Conservation (phyloP, 2,113 vertebrate species). For the Plecotus auritus region DNA sequence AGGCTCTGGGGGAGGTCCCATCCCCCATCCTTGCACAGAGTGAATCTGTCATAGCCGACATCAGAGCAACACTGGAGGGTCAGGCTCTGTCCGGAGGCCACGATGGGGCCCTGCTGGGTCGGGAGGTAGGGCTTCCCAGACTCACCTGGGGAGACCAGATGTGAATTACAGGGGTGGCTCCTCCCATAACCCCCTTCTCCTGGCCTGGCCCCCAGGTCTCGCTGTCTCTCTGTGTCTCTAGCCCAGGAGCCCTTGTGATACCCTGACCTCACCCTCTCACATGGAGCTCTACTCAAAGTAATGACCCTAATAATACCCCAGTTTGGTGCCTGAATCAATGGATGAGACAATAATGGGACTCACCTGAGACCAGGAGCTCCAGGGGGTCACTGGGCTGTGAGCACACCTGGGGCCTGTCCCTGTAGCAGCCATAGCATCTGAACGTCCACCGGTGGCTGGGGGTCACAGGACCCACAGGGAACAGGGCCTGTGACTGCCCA, state of each 20-base stretch:
- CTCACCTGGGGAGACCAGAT: too few relatives aligned
- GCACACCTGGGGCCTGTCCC: neutral
- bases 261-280: neutral
- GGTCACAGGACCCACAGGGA: neutral
- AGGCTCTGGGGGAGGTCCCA: rapidly evolving
- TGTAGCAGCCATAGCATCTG: neutral
- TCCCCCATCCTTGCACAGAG: rapidly evolving
- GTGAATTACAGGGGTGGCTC: rapidly evolving
- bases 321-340: too few relatives aligned
- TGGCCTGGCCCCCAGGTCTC: neutral
- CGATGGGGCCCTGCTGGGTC: neutral
- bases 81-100: neutral
- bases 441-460: neutral
- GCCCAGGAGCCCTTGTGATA: rapidly evolving
- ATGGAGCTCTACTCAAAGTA: too few relatives aligned
- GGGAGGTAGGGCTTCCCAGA: neutral
- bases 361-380: neutral
- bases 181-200: neutral
- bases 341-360: too few relatives aligned
- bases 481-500: neutral
- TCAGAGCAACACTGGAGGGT: neutral
- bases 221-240: neutral
- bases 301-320: too few relatives aligned
- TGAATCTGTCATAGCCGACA: rapidly evolving
- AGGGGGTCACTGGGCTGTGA: neutral